Evolutionary conservation across 2,797 vertebrate species (phyloP).

Genomic region (Miichthys miiuy): DNA sequence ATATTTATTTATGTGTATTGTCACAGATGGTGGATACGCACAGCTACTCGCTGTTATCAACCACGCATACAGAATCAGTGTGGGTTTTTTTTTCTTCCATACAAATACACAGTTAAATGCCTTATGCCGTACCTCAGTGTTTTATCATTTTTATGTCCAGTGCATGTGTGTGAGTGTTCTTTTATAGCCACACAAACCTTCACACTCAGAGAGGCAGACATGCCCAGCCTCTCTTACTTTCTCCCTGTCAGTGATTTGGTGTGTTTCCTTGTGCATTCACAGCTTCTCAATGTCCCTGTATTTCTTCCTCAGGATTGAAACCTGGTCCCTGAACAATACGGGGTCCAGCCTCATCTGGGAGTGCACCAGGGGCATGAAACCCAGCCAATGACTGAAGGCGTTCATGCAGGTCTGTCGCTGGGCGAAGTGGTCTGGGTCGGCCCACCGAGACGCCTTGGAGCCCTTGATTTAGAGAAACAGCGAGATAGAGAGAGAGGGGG

Average conservation of each 20-base stretch:
- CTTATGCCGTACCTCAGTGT: neutral
- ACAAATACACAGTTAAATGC: constrained; percentile 38
- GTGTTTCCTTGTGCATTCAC: constrained; percentile 48
- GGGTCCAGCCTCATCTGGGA: constrained; percentile 89
- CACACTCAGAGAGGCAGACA: neutral
- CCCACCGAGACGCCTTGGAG: constrained; percentile 87
- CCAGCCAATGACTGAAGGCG: constrained; percentile 85
- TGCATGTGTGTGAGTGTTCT: constrained; percentile 44
- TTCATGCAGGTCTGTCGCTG: constrained; percentile 89
- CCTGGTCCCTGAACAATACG: constrained; percentile 88
- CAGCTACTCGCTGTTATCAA: constrained; percentile 21
- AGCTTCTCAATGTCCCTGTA: constrained; percentile 88
- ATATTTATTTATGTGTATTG: constrained; percentile 36
- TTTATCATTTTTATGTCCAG: constrained; percentile 49
- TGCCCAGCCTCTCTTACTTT: neutral
- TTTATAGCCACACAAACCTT: constrained; percentile 45
- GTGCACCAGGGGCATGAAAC: constrained; percentile 87
- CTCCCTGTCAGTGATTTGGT: constrained; percentile 1
- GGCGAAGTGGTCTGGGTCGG: constrained; percentile 89
- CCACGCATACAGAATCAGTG: constrained; percentile 19
- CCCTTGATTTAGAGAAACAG: constrained; percentile 69
- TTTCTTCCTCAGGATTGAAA: constrained; percentile 89
- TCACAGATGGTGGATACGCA: constrained; percentile 40
- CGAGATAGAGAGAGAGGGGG: constrained; percentile 1
- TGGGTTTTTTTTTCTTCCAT: neutral